Evolutionary conservation across 2,797 vertebrate species (phyloP).

Genomic region (Poecilia picta): DNA sequence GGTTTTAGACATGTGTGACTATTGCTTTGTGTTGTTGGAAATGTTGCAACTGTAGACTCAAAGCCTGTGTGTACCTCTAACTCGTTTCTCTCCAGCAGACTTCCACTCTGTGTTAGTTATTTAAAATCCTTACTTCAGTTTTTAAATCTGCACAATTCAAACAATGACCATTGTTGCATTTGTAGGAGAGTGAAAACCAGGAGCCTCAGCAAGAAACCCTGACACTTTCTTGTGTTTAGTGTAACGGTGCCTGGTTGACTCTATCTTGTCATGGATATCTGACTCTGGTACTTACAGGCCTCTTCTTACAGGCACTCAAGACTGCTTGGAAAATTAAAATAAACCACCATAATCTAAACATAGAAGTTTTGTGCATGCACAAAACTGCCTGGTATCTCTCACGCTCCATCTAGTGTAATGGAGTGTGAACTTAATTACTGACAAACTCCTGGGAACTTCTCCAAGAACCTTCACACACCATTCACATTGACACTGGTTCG

Average conservation of each 20-base stretch:
- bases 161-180: not conserved
- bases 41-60: not conserved
- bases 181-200: not conserved
- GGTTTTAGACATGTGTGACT: not conserved
- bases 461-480: not conserved
- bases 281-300: not conserved
- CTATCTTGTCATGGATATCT: not conserved
- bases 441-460: not conserved
- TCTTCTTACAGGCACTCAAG: not conserved
- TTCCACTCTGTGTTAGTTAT: not conserved
- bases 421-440: not conserved
- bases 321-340: not conserved
- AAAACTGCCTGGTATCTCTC: not conserved
- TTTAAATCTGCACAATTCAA: not conserved
- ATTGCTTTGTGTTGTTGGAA: not conserved
- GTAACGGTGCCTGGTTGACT: not conserved
- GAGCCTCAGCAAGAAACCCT: not conserved
- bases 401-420: not conserved
- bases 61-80: not conserved
- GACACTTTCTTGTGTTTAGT: not conserved
- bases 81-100: not conserved
- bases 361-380: not conserved
- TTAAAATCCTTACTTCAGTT: not conserved
- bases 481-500: not conserved
- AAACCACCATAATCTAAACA: not conserved